phyloP scores from a whole-genome alignment of 2,797 vertebrate genomes.

The Channallabes apus region DNA sequence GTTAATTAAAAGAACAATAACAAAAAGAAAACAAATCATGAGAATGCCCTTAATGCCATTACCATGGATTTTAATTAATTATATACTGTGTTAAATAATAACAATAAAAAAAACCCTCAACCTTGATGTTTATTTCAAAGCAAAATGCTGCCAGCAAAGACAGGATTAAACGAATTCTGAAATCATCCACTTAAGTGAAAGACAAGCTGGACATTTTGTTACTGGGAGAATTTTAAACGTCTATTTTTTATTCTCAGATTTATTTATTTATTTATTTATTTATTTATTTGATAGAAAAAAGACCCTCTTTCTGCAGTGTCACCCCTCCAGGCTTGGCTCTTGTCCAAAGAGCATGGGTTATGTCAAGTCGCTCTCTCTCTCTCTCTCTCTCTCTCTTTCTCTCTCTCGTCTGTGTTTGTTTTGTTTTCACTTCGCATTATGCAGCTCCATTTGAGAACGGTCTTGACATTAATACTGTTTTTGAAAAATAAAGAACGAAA shows the following conservation, averaged over 20 bases:
- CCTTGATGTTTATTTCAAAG: background rate
- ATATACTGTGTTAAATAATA: background rate
- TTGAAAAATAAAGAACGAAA: background rate
- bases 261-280: background rate
- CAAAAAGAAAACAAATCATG: background rate
- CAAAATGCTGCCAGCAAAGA: background rate
- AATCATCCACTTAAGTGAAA: background rate
- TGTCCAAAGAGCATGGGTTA: background rate
- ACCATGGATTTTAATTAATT: background rate
- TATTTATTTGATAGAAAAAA: background rate
- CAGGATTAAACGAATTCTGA: background rate
- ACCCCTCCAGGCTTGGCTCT: slow-evolving; percentile 74
- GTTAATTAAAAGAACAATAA: background rate
- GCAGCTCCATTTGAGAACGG: background rate
- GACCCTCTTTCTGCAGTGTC: slow-evolving; percentile 52
- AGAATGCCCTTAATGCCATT: background rate
- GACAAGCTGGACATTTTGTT: background rate
- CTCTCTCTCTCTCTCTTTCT: slow-evolving; percentile 3
- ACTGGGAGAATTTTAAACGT: background rate
- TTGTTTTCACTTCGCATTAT: background rate
- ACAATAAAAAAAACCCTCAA: background rate
- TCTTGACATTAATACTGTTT: background rate
- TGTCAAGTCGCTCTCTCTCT: background rate
- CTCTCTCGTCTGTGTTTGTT: background rate
- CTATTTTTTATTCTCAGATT: background rate